A percentile compares a stretch with the other conserved stretches of the same genome.
These are phyloP conservation scores for Tribolium freemani DNA, from an alignment of 2,888 invertebrate genomes.

Conservation along the genomic window DNA sequence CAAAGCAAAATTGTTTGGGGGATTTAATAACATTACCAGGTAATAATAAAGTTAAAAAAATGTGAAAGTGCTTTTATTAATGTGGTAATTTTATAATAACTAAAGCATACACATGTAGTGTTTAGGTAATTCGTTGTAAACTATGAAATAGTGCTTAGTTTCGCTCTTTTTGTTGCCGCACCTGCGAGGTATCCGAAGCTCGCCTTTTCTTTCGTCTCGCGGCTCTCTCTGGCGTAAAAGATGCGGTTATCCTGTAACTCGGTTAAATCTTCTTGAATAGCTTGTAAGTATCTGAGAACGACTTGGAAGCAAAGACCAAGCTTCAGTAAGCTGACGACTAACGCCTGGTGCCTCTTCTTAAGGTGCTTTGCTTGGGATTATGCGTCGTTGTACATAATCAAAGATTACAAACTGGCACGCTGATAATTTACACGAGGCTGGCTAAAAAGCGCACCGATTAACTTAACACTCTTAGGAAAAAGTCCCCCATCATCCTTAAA, in stretches of 20 bases:
- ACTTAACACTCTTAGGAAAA: slow-evolving; percentile 24
- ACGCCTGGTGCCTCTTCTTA: slow-evolving; percentile 35
- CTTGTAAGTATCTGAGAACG: slow-evolving; percentile 34
- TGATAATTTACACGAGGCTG: slow-evolving; percentile 26
- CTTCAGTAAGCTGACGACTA: slow-evolving; percentile 42
- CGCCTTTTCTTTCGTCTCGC: background rate
- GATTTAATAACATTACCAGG: no score
- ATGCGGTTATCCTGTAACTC: slow-evolving; percentile 29
- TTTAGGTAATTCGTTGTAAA: no score
- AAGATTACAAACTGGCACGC: slow-evolving; percentile 49
- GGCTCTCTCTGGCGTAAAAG: slow-evolving; percentile 15
- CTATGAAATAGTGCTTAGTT: no score
- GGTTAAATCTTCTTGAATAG: slow-evolving; percentile 33
- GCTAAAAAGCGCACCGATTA: slow-evolving; percentile 15
- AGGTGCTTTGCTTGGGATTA: slow-evolving; percentile 44
- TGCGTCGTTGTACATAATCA: slow-evolving; percentile 43
- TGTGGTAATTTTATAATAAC: no score
- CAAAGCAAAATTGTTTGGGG: background rate
- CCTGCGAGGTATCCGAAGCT: background rate
- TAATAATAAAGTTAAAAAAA: no score
- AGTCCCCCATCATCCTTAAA: slow-evolving; percentile 33
- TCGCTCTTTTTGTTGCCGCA: background rate
- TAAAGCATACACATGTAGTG: no score
- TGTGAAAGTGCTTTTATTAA: no score
- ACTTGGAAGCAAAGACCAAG: slow-evolving; percentile 34